Conservation (phyloP, 2,888 invertebrate genomes). For the Patella ulyssiponensis region DNA sequence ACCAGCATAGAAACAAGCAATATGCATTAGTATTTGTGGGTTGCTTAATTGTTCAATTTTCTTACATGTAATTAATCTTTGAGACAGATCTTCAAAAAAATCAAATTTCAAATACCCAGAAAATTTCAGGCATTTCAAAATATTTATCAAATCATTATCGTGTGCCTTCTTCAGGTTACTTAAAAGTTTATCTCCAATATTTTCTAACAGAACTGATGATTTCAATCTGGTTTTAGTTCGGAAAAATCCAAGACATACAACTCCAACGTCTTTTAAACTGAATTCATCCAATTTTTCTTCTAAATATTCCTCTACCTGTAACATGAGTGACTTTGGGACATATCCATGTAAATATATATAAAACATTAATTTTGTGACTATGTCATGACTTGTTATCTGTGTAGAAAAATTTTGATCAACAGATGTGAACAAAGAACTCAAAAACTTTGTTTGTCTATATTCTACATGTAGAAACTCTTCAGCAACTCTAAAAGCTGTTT, state of each 20-base stretch:
- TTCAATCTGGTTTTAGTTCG: constrained; percentile 27
- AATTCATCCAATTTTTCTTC: constrained; percentile 20
- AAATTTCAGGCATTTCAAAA: constrained; percentile 32
- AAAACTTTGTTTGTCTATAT: no score
- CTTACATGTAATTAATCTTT: constrained; percentile 24
- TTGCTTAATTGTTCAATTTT: constrained; percentile 7
- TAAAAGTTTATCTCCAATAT: constrained; percentile 23
- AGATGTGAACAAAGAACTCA: no score
- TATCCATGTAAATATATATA: constrained; percentile 31
- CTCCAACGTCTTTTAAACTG: constrained; percentile 25
- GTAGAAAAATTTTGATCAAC: no score
- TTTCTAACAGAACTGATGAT: constrained; percentile 27
- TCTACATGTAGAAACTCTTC: no score
- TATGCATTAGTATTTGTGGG: constrained; percentile 25
- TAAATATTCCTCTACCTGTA: constrained; percentile 27
- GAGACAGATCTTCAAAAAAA: constrained; percentile 27
- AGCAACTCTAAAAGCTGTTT: no score
- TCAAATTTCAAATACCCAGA: constrained; percentile 28
- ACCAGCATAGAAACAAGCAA: constrained; percentile 29
- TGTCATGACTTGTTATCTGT: no score
- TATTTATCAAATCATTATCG: constrained; percentile 17
- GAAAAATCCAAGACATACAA: constrained; percentile 30
- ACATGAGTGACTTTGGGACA: constrained; percentile 27
- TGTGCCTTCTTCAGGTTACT: constrained; percentile 8
- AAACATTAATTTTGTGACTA: constrained; percentile 21